Evolutionary conservation across 2,888 invertebrate species (phyloP), one percentile per base, ranked within the genome.

Genomic region (Limnephilus rhombicus): DNA sequence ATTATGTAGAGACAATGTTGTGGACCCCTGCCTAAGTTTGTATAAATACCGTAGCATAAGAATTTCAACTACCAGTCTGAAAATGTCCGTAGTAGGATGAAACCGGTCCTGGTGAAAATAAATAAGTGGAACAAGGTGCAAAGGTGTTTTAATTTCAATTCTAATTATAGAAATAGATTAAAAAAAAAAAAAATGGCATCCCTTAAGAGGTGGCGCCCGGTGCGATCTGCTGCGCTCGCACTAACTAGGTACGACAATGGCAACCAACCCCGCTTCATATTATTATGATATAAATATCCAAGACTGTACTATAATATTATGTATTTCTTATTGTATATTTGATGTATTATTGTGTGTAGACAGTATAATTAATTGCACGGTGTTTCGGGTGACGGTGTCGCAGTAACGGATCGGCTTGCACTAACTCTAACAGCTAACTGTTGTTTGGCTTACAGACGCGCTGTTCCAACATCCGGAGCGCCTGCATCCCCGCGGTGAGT

Each of bases 401-500:
- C 83, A 41, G 45, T 37, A 87, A 41, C 24, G 18, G 37, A 15
- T 34, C 83, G 83, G 83, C 81, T 90, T 45, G 41, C 90, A 81
- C 91, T 92, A 92, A 92, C 90, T 53, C 91, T 92, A 91, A 91
- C 92, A 86, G 81, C 90, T 90, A 90, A 83, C 92, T 92, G 89
- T 92, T 92, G 89, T 92, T 92, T 90, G 92, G 90, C 93, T 93
- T 94, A 85, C 93, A 88, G 98, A 95, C 98, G 98, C 98, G 98
- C 97, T 98, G 98, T 96, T 98, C 98, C 98, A 98, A 98, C 97
- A 98, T 98, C 96, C 98, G 95, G 98, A 98, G 96, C 97, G 98
- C 96, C 97, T 98, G 96, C 98, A 98, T 96, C 98, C 98, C 94
- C 97, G 97, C 97, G 98, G 98, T 98, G 97, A 98, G 98, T 96